A percentile compares a stretch with the other conserved stretches of the same genome.
phyloP scores from a whole-genome alignment of 1,140 invertebrate species.

The Trichoplusia ni region DNA sequence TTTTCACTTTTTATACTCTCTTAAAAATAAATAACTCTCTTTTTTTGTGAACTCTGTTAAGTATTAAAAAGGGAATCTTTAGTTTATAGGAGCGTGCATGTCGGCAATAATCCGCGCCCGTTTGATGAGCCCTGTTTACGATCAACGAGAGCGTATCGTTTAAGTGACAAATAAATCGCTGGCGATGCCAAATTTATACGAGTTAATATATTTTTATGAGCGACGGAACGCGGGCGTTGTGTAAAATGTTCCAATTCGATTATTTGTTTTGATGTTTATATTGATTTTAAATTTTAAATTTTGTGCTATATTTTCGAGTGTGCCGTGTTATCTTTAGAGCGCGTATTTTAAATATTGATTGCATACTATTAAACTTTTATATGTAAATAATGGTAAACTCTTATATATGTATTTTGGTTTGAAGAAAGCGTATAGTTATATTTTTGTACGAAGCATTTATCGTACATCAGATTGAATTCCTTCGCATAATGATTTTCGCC shows the following conservation, averaged over 20 bases:
- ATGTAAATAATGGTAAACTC: no score
- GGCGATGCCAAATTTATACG: slow-evolving; percentile 68
- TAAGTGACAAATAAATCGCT: slow-evolving; percentile 67
- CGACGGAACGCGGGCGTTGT: slow-evolving; percentile 42
- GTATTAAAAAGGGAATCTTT: slow-evolving; percentile 40
- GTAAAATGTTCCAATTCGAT: slow-evolving; percentile 51
- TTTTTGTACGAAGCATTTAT: no score
- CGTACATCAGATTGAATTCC: no score
- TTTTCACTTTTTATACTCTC: neutral
- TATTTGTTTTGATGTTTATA: slow-evolving; percentile 44
- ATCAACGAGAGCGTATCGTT: slow-evolving; percentile 57
- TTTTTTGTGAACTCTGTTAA: no score
- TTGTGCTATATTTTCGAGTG: slow-evolving; percentile 12
- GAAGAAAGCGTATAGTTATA: no score
- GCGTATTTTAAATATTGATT: neutral
- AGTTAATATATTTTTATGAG: slow-evolving; percentile 69
- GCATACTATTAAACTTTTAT: neutral
- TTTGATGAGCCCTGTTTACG: slow-evolving; percentile 68
- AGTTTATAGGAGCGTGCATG: slow-evolving; percentile 47
- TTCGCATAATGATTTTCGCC: no score
- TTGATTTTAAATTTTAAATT: slow-evolving; percentile 37
- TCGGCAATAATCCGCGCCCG: slow-evolving; percentile 51
- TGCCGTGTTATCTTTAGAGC: neutral
- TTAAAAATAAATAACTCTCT: no score
- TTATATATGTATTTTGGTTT: no score